Evolutionary conservation across 2,113 vertebrate genomes (phyloP).

Genomic region (Baryphthengus martii): DNA sequence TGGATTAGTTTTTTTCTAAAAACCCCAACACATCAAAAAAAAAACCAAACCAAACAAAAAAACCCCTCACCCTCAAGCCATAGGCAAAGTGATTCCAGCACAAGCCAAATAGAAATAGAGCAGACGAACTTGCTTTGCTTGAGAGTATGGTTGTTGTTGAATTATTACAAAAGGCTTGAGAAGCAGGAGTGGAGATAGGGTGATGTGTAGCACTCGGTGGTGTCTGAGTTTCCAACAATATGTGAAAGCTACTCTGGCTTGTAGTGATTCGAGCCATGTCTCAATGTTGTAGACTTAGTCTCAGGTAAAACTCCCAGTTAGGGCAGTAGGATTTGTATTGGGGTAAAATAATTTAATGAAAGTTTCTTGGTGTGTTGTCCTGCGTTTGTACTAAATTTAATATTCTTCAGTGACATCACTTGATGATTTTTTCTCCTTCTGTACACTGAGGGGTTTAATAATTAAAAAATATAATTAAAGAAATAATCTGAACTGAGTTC

Average conservation of each 20-base stretch:
- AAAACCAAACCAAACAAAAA: slow-evolving; percentile 8
- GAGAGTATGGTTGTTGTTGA: slow-evolving; percentile 21
- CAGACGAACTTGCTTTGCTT: slow-evolving; percentile 49
- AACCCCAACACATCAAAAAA: slow-evolving; percentile 24
- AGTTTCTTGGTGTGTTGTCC: neutral
- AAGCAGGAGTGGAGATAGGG: neutral
- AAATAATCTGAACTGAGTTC: neutral
- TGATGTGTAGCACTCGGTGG: neutral
- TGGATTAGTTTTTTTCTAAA: slow-evolving; percentile 62
- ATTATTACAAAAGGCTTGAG: neutral
- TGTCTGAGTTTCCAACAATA: neutral
- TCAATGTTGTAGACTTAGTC: slow-evolving; percentile 2
- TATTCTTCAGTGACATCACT: neutral
- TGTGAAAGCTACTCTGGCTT: neutral
- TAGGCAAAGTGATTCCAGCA: slow-evolving; percentile 64
- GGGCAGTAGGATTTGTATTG: neutral
- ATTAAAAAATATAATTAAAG: neutral
- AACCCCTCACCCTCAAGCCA: slow-evolving; percentile 41
- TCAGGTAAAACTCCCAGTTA: slow-evolving; percentile 22
- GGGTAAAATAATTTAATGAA: neutral
- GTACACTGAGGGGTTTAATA: neutral
- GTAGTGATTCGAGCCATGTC: neutral
- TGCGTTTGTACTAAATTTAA: neutral
- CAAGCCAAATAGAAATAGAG: slow-evolving; percentile 64
- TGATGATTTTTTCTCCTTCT: neutral